Conservation (phyloP, 2,113 vertebrate genomes). For the Theristicus caerulescens region DNA sequence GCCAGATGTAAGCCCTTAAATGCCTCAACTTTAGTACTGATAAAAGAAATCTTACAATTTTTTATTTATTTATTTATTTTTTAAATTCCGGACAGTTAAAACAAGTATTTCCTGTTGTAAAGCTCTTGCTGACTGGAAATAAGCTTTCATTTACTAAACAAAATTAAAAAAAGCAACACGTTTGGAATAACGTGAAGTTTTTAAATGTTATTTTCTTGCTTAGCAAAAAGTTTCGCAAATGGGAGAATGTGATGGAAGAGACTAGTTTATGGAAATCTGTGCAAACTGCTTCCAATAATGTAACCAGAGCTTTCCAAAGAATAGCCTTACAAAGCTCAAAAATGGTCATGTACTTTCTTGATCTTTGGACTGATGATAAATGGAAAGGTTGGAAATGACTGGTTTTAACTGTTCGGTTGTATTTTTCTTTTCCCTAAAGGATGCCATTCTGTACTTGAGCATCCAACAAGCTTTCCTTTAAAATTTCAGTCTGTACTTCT, state of each 20-base stretch:
- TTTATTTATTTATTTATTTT: too few relatives aligned
- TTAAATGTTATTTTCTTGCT: not conserved
- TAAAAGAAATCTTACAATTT: not conserved
- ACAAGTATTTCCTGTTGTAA: not conserved
- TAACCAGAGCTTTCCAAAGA: not conserved
- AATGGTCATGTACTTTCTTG: not conserved
- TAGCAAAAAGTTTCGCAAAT: not conserved
- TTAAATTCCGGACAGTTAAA: not conserved
- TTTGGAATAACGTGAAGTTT: not conserved
- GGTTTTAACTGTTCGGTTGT: not conserved
- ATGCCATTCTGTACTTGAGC: not conserved
- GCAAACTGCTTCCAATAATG: not conserved
- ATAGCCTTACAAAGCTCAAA: not conserved
- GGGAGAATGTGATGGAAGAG: not conserved
- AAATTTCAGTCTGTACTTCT: not conserved
- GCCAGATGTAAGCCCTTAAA: not conserved
- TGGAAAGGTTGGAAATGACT: not conserved
- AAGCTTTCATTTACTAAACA: not conserved
- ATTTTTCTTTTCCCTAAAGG: not conserved
- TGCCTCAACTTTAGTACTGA: not conserved
- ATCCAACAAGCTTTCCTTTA: not conserved
- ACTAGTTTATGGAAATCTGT: not conserved
- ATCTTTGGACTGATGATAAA: not conserved
- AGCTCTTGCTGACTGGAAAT: not conserved
- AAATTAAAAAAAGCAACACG: accelerated